Evolutionary conservation across 2,888 invertebrate genomes (phyloP).

Genomic region (Scaptomyza parva): DNA sequence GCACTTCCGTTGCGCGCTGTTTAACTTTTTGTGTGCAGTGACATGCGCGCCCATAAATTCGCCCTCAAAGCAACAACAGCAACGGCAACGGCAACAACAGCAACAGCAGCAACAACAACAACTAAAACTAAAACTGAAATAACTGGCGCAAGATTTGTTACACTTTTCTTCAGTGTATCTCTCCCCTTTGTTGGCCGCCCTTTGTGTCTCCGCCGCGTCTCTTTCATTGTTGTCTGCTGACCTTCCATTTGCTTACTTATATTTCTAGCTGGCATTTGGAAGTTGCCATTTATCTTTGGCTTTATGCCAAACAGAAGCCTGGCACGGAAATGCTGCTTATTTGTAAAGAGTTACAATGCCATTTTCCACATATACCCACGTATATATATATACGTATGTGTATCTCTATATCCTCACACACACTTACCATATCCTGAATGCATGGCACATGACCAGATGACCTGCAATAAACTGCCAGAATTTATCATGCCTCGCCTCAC

Average conservation of each 20-base stretch:
- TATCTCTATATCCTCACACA: background rate
- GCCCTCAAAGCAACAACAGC: constrained; percentile 55
- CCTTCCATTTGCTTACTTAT: constrained; percentile 63
- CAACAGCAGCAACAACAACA: too few species aligned
- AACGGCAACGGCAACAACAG: constrained; percentile 54
- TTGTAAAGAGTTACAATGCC: constrained; percentile 69
- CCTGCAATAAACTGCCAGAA: constrained; percentile 69
- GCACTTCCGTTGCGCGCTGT: constrained; percentile 80
- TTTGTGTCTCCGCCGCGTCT: constrained; percentile 2
- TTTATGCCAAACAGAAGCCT: constrained; percentile 73
- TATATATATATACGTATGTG: background rate
- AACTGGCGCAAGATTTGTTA: constrained; percentile 71
- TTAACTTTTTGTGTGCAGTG: constrained; percentile 80
- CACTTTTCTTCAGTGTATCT: constrained; percentile 43
- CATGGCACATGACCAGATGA: constrained; percentile 39
- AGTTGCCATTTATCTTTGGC: constrained; percentile 78
- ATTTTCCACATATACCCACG: constrained; percentile 28
- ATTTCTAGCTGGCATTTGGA: constrained; percentile 70
- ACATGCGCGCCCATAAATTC: constrained; percentile 77
- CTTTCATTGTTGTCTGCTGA: constrained; percentile 31
- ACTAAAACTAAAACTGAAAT: constrained; percentile 52
- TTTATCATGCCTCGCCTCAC: constrained; percentile 51
- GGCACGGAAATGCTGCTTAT: constrained; percentile 76
- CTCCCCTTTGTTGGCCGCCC: constrained; percentile 3
- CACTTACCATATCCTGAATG: constrained; percentile 29